These are phyloP conservation scores for Syngnathoides biaculeatus DNA, from an alignment of 2,113 vertebrate species.

Conservation along the genomic window DNA sequence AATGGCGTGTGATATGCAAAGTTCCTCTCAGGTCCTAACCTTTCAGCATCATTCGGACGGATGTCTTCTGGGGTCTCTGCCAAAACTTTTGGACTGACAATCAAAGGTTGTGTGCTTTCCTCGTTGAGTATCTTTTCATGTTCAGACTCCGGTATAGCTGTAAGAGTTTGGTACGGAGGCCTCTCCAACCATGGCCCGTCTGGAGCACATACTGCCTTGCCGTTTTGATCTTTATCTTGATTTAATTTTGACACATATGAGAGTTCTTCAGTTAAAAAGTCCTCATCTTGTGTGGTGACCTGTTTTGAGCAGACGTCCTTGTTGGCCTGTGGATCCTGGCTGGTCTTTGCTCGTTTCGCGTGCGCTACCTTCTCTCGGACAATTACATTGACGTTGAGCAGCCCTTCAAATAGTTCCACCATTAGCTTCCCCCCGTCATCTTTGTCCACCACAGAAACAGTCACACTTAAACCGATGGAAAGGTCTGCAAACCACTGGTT, in stretches of 20 bases:
- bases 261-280: not conserved
- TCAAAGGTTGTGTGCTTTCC: constrained; percentile 48
- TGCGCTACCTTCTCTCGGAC: constrained; percentile 65
- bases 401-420: constrained; percentile 79
- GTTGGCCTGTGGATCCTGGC: not conserved
- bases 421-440: constrained; percentile 77
- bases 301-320: not conserved
- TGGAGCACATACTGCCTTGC: not conserved
- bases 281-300: not conserved
- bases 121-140: not conserved
- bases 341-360: not conserved
- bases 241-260: not conserved
- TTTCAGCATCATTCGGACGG: not conserved
- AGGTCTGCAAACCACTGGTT: constrained; percentile 78
- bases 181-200: not conserved
- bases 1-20: constrained; percentile 60
- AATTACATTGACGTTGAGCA: constrained; percentile 73
- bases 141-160: not conserved
- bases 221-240: constrained; percentile 6
- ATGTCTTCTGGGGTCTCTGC: not conserved
- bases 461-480: constrained; percentile 67
- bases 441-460: constrained; percentile 76
- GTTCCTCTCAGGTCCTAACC: not conserved
- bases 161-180: not conserved
- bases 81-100: constrained; percentile 58